These are phyloP conservation scores for Pomatorhinus ruficollis DNA, from an alignment of 2,113 vertebrate species.

Conservation along the genomic window DNA sequence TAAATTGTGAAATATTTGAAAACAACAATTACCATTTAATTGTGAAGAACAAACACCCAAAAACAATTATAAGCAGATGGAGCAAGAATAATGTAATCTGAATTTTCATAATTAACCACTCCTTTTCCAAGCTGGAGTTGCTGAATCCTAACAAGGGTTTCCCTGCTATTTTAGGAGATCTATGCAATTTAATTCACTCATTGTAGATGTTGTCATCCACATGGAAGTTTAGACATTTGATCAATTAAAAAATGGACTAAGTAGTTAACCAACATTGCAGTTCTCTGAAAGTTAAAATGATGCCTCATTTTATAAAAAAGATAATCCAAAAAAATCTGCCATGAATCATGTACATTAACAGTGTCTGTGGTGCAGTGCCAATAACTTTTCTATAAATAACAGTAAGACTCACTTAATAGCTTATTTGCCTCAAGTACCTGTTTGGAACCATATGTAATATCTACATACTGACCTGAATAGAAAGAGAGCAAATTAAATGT, in stretches of 20 bases:
- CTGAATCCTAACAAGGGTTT: background rate
- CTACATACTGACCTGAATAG: background rate
- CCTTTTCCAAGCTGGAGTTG: background rate
- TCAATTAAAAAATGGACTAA: background rate
- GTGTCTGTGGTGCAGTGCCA: background rate
- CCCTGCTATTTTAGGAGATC: background rate
- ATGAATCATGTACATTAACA: background rate
- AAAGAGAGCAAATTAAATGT: background rate
- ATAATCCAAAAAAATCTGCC: background rate
- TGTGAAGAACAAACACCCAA: background rate
- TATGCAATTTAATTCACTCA: background rate
- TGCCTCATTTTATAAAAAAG: background rate
- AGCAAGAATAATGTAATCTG: background rate
- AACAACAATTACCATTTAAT: conserved; percentile 11
- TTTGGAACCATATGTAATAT: background rate
- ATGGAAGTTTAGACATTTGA: background rate
- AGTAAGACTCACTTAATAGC: background rate
- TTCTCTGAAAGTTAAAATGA: background rate
- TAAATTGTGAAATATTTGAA: conserved; percentile 9
- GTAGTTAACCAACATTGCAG: background rate
- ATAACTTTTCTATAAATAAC: background rate
- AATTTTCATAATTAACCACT: background rate
- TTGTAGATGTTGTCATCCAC: background rate
- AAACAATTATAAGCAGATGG: background rate
- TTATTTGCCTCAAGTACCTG: background rate